Evolutionary conservation across 2,888 invertebrate genomes (phyloP).

Genomic region (Drosophila recens): DNA sequence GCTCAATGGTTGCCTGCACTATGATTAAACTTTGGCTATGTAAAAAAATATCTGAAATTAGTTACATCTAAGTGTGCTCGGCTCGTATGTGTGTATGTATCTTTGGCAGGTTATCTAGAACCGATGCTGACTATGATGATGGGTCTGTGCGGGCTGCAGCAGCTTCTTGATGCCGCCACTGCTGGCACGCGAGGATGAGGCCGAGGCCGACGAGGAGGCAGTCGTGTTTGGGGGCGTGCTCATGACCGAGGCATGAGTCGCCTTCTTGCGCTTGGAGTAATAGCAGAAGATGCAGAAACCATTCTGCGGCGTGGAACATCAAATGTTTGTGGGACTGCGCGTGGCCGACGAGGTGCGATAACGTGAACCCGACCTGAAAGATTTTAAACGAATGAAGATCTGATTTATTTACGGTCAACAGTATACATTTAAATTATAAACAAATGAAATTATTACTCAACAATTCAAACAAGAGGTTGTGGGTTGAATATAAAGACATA

Average conservation of each 20-base stretch:
- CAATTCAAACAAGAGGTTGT: too few relatives aligned
- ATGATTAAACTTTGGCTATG: slow-evolving; percentile 56
- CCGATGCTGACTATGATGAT: slow-evolving; percentile 61
- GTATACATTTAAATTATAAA: too few relatives aligned
- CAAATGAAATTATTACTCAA: too few relatives aligned
- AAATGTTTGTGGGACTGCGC: slow-evolving; percentile 85
- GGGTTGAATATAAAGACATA: too few relatives aligned
- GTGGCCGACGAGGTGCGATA: slow-evolving; percentile 84
- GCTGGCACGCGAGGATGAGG: slow-evolving; percentile 72
- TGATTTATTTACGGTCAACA: too few relatives aligned
- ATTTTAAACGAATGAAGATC: too few relatives aligned
- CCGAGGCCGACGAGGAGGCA: slow-evolving; percentile 73
- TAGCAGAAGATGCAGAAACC: slow-evolving; percentile 85
- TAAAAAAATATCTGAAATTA: slow-evolving; percentile 68
- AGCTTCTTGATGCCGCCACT: slow-evolving; percentile 65
- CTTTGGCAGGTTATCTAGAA: slow-evolving; percentile 54
- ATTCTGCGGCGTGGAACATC: slow-evolving; percentile 85
- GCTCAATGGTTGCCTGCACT: slow-evolving; percentile 41
- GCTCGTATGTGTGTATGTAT: neutral
- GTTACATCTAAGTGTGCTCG: slow-evolving; percentile 36
- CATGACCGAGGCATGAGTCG: slow-evolving; percentile 18
- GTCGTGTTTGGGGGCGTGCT: slow-evolving; percentile 62
- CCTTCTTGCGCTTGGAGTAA: slow-evolving; percentile 80
- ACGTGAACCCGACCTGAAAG: slow-evolving; percentile 80
- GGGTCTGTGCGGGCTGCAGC: slow-evolving; percentile 46